These are phyloP conservation scores for Myopa tessellatipennis DNA, from an alignment of 2,888 invertebrate genomes.

Conservation along the genomic window DNA sequence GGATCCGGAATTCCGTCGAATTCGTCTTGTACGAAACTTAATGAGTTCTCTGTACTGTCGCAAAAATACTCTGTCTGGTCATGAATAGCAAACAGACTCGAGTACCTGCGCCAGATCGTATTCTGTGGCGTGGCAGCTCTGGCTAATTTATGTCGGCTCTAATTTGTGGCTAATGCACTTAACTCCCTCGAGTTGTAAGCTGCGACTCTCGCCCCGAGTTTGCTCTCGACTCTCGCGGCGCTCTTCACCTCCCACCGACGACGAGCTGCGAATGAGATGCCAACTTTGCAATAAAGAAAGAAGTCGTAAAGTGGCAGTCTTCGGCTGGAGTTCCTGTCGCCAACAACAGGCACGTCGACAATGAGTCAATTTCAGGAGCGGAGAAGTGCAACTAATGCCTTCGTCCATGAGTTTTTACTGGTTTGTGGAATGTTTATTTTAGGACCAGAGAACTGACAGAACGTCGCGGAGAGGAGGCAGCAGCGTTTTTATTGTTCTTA, in stretches of 20 bases:
- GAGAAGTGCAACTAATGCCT: background rate
- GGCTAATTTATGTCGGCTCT: constrained; percentile 11
- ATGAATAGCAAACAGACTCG: background rate
- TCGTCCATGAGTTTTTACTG: background rate
- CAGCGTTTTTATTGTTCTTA: no score
- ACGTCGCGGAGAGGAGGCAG: no score
- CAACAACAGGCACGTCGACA: constrained; percentile 5
- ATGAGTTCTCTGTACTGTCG: background rate
- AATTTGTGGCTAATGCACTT: constrained; percentile 22
- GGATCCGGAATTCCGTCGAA: background rate
- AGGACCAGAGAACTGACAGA: no score
- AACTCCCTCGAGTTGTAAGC: background rate
- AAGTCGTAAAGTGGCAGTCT: constrained; percentile 20
- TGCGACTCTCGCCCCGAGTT: no score
- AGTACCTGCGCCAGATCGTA: background rate
- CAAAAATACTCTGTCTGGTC: background rate
- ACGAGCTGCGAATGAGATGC: constrained; percentile 8
- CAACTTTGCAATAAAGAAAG: constrained; percentile 36
- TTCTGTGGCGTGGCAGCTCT: no score
- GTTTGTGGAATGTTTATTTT: no score
- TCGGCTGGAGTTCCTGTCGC: background rate
- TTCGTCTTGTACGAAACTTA: background rate
- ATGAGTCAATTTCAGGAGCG: background rate
- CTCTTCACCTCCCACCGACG: background rate
- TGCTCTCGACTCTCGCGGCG: background rate